Conservation (phyloP, 2,797 vertebrate genomes). For the Muraenolepis orangiensis region DNA sequence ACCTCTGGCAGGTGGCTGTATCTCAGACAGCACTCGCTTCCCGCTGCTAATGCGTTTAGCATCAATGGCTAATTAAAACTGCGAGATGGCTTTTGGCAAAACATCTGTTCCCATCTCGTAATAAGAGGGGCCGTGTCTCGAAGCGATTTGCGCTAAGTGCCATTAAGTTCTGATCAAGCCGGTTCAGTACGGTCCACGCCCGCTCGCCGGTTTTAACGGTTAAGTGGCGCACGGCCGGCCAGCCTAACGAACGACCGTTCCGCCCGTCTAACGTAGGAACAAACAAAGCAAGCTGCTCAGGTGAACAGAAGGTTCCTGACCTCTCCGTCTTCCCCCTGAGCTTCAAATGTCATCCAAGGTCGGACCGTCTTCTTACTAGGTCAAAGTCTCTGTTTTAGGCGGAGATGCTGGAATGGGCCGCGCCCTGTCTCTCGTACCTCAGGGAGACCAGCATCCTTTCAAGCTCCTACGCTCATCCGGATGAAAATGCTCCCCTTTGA, state of each 20-base stretch:
- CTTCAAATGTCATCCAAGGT: not conserved
- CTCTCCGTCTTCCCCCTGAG: not conserved
- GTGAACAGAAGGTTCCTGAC: not conserved
- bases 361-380: not conserved
- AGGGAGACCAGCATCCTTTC: not conserved
- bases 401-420: not conserved
- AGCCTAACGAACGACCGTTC: conserved; percentile 24
- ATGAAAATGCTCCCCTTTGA: not conserved
- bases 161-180: conserved; percentile 71
- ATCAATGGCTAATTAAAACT: conserved; percentile 73
- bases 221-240: conserved; percentile 46
- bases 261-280: conserved; percentile 5
- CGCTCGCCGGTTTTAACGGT: conserved; percentile 6
- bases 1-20: conserved; percentile 34
- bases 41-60: conserved; percentile 59
- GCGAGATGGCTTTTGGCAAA: conserved; percentile 64
- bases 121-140: conserved; percentile 62
- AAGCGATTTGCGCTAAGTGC: conserved; percentile 66
- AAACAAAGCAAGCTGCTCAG: not conserved
- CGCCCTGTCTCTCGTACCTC: not conserved
- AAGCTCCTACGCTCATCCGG: not conserved
- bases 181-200: conserved; percentile 54
- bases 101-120: conserved; percentile 71
- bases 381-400: not conserved
- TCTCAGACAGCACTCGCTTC: conserved; percentile 47